Conservation (phyloP, 2,888 invertebrate genomes). For the Rotaria sp. region DNA sequence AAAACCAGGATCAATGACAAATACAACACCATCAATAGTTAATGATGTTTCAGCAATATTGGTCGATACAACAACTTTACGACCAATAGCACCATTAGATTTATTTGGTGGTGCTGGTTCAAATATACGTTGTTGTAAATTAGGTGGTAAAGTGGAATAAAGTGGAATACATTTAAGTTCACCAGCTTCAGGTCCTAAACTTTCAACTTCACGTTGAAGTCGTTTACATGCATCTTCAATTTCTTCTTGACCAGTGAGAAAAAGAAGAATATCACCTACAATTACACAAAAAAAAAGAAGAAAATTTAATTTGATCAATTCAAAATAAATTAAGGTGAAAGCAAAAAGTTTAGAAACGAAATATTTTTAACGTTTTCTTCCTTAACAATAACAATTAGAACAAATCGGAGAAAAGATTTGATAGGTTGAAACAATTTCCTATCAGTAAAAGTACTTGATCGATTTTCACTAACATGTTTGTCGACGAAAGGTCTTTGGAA, state of each 20-base stretch:
- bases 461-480: too few relatives aligned
- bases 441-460: too few relatives aligned
- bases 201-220: conserved; percentile 88
- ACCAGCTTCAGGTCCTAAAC: conserved; percentile 88
- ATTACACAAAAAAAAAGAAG: neutral
- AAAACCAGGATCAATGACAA: conserved; percentile 98
- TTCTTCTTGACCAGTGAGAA: conserved; percentile 60
- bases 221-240: conserved; percentile 98
- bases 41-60: conserved; percentile 98
- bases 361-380: too few relatives aligned
- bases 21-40: conserved; percentile 97
- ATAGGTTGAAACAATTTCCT: too few relatives aligned
- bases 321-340: too few relatives aligned
- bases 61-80: conserved; percentile 91
- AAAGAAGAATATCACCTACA: conserved; percentile 37
- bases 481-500: too few relatives aligned
- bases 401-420: too few relatives aligned
- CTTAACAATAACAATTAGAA: too few relatives aligned
- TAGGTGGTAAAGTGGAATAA: conserved; percentile 94
- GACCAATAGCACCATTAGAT: conserved; percentile 76
- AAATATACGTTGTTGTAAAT: conserved; percentile 90
- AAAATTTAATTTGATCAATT: too few relatives aligned
- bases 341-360: too few relatives aligned
- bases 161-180: conserved; percentile 95
- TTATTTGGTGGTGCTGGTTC: conserved; percentile 78